These are phyloP conservation scores for Meloe dianella DNA, from an alignment of 2,888 invertebrate species.

Conservation along the genomic window DNA sequence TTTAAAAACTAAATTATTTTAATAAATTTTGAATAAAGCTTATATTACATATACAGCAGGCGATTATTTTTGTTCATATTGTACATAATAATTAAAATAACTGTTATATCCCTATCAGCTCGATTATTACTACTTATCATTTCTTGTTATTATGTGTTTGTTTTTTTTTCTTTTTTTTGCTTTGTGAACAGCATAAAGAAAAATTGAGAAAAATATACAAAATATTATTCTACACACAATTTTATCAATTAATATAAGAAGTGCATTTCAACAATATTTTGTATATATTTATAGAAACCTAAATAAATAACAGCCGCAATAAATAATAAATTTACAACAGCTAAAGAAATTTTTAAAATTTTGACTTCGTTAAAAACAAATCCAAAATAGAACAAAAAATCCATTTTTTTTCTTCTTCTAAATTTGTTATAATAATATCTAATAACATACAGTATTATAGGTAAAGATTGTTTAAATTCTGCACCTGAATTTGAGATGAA, in stretches of 20 bases:
- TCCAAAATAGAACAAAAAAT: conserved; percentile 19
- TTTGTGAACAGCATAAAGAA: conserved; percentile 17
- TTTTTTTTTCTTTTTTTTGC: background rate
- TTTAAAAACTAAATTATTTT: conserved; percentile 51
- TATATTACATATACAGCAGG: conserved; percentile 48
- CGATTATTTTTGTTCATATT: conserved; percentile 39
- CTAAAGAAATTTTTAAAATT: background rate
- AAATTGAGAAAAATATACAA: conserved; percentile 14
- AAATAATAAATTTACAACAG: conserved; percentile 7
- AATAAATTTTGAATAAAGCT: conserved; percentile 51
- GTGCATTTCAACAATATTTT: conserved; percentile 4
- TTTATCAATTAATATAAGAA: conserved; percentile 21
- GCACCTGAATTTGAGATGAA: conserved; percentile 19
- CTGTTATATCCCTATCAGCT: conserved; percentile 26
- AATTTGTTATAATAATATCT: conserved; percentile 19
- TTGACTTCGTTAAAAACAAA: background rate
- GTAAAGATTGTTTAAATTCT: conserved; percentile 4
- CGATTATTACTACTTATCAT: conserved; percentile 17
- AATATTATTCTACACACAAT: conserved; percentile 14
- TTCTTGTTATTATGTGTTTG: too few species aligned
- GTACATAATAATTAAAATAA: conserved; percentile 37
- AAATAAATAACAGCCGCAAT: conserved; percentile 11
- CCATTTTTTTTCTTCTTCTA: background rate
- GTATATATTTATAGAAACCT: background rate
- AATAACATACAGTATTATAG: conserved; percentile 1